Conservation (phyloP, 2,113 vertebrate genomes). For the Osmerus mordax region DNA sequence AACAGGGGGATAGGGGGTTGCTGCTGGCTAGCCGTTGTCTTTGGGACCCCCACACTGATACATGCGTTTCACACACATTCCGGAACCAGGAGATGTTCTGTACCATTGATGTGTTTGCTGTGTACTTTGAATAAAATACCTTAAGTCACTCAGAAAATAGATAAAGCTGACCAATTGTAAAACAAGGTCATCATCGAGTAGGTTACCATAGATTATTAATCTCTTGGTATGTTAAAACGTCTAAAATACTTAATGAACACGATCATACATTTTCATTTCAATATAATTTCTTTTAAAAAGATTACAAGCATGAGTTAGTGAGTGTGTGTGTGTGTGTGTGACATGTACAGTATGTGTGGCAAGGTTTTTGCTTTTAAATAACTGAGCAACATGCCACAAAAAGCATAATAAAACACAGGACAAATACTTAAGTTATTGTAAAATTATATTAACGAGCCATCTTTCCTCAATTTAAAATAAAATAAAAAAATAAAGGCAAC, state of each 20-base stretch:
- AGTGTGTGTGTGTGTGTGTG: no score
- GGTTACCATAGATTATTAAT: no score
- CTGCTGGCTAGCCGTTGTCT: slow-evolving; percentile 42
- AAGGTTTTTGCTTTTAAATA: no score
- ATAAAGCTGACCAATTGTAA: background rate
- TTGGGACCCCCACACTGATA: slow-evolving; percentile 34
- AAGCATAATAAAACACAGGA: slow-evolving; percentile 49
- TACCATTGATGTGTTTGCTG: background rate
- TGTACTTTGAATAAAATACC: slow-evolving; percentile 34
- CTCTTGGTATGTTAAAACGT: no score
- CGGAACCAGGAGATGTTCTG: slow-evolving; percentile 39
- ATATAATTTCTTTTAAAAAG: no score
- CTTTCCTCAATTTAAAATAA: slow-evolving; percentile 76
- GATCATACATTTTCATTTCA: no score
- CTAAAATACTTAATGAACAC: no score
- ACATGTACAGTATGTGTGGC: no score
- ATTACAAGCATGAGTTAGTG: no score
- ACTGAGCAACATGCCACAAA: slow-evolving; percentile 19
- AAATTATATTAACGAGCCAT: slow-evolving; percentile 86
- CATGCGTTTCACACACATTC: slow-evolving; percentile 11
- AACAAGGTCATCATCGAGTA: background rate
- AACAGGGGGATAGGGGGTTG: slow-evolving; percentile 24
- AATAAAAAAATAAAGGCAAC: slow-evolving; percentile 78
- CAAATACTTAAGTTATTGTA: slow-evolving; percentile 85
- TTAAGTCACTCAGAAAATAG: background rate